Evolutionary conservation across 2,888 invertebrate genomes (phyloP), one percentile per base, ranked within the genome.

Genomic region (Pterostichus madidus): DNA sequence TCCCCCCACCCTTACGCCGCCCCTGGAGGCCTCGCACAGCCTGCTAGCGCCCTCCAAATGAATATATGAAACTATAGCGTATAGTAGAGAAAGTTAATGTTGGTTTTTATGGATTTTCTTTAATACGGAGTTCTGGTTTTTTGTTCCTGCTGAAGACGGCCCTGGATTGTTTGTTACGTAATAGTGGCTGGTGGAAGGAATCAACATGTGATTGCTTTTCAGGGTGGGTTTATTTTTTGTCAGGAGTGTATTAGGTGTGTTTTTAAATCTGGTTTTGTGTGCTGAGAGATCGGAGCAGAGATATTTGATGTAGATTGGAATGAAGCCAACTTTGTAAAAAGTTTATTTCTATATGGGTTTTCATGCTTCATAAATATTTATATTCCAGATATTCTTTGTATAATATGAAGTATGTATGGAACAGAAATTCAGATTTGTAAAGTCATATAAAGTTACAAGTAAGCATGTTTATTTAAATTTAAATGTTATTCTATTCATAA

Each of bases 361-460:
- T 71, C 68, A 71, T 71, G 68, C 68, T 44, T 71, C 68, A 71
- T 71, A 71, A 71, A 71, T 71, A 71, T 71, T 71, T 71, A 71
- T 44, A 17, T 71, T 46, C 44, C 13, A 17, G 44, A 71, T 8
- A 71, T 46, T 71, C 44, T 44, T 71, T 44, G 39, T 39, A 71
- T 71, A 17, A 71, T 44, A 44, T 71, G 24, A 15, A 71, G 44
- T 44, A 56, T 56, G 6, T 2, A 17, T 11, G 2, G 24, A 24
- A 24, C 24, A 24, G 24, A 24, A 24, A 24, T 3, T 24, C 24
- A 3, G 24, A 24, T 24, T 24, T 24, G 24, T 24, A 24, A 24
- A 24, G 3, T 24, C 24, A 24, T 24, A 24, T 24, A 24, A 24
- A 24, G 24, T 24, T 24, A 24, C 24, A 24, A 24, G 24, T 24